Percentiles rank a stretch among this genome's conserved stretches.
Evolutionary conservation across 2,113 vertebrate species (phyloP).

Genomic region (Nerophis ophidion): DNA sequence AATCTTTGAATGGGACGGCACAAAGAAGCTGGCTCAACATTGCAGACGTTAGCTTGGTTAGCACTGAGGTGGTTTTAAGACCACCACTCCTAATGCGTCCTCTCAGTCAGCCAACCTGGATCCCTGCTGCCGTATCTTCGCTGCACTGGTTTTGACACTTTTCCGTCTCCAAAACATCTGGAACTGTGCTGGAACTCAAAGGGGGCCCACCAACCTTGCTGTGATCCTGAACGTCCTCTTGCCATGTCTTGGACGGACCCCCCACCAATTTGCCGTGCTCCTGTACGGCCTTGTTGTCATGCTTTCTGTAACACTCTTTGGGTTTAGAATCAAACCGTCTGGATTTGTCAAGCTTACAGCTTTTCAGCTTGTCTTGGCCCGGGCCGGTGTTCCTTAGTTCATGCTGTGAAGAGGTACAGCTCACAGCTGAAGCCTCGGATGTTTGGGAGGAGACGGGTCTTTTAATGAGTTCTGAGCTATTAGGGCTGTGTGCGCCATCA

Average conservation of each 20-base stretch:
- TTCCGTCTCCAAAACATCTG: conserved; percentile 53
- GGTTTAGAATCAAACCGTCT: background rate
- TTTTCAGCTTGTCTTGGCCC: background rate
- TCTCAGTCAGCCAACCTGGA: conserved; percentile 48
- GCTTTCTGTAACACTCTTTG: conserved; percentile 14
- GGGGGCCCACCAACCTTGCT: conserved; percentile 32
- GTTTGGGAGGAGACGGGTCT: conserved; percentile 18
- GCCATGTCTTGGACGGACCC: conserved; percentile 6
- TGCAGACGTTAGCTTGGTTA: background rate
- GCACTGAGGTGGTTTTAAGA: background rate
- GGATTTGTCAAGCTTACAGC: conserved; percentile 1
- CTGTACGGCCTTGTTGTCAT: background rate
- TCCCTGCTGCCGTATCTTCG: conserved; percentile 43
- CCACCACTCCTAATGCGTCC: no score
- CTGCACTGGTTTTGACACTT: conserved; percentile 58
- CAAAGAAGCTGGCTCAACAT: background rate
- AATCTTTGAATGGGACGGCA: background rate
- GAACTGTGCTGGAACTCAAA: conserved; percentile 66
- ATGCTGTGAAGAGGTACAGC: conserved; percentile 42
- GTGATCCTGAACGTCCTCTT: conserved; percentile 30
- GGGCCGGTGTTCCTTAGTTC: conserved; percentile 20
- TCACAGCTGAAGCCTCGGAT: conserved; percentile 20
- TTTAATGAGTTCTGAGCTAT: conserved; percentile 21
- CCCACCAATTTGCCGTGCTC: background rate
- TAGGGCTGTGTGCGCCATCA: conserved; percentile 20